Conservation (phyloP, 2,797 vertebrate genomes). For the Sebastiscus tertius region DNA sequence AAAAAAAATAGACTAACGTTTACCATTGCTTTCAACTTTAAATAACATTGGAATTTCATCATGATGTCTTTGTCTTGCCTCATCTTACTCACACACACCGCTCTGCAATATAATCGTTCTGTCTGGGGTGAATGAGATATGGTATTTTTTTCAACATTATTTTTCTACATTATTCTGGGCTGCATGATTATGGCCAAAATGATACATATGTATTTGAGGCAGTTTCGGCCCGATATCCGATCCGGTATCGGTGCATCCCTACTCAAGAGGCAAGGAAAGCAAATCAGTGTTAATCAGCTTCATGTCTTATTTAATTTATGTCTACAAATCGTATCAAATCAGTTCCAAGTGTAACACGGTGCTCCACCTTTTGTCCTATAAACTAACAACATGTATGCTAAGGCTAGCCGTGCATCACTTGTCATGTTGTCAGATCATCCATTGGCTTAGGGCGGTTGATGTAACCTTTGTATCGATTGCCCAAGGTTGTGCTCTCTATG, state of each 20-base stretch:
- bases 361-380: not conserved
- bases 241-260: no score
- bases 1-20: not conserved
- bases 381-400: not conserved
- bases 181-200: no score
- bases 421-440: not conserved
- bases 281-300: not conserved
- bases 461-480: constrained; percentile 44
- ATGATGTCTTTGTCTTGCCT: constrained; percentile 18
- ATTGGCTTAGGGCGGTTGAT: constrained; percentile 5
- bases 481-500: constrained; percentile 31
- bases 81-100: not conserved
- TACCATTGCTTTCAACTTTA: constrained; percentile 7
- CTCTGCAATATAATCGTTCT: not conserved
- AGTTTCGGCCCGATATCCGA: no score
- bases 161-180: not conserved
- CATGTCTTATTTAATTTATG: not conserved
- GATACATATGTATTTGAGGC: no score
- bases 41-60: constrained; percentile 14
- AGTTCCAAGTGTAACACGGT: not conserved
- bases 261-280: not conserved
- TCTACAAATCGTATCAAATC: not conserved
- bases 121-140: not conserved
- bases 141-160: not conserved
- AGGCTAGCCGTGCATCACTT: not conserved